Evolutionary conservation across 2,888 invertebrate species (phyloP), one percentile per base, ranked within the genome.

Genomic region (Drosophila prostipennis): DNA sequence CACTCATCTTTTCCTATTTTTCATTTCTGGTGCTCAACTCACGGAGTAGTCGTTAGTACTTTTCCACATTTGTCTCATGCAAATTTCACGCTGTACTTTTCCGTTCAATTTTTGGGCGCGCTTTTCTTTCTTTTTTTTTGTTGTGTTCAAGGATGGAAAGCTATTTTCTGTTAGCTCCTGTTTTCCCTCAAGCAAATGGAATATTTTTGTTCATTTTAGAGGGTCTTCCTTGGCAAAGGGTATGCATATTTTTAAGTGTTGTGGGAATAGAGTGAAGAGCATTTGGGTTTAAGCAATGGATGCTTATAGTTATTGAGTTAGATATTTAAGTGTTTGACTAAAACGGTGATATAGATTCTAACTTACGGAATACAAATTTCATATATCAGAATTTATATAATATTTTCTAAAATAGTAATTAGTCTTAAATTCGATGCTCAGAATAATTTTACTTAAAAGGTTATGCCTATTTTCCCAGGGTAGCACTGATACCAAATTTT

Each of bases 31-130:
- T 19, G 23, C 48, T 29, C 13, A n/a, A n/a, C n/a, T 16, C 23
- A 26, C 39, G 32, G 8, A 61, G 37, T 61, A 42, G 64, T 52
- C 40, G 34, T 14, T 10, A 32, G 54, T 68, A 68, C 43, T 49
- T 68, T 70, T 70, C 69, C 70, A 55, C 45, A 52, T 64, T 69
- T 68, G 57, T 51, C 43, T 19, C 46, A 59, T 70, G 70, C 59
- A 69, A 69, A 69, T 69, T 53, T 49, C 32, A 37, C 67, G 52
- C 37, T 29, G 67, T 69, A 69, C 34, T 69, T 70, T 70, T 70
- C 70, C 59, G 52, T 69, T 59, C 53, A 58, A 58, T 52, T 69
- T 54, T 49, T 29, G 36, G 14, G 10, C 34, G n/a, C 19, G 37
- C 64, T 43, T 43, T 37, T 42, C 37, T 13, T 54, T 6, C 5